phyloP scores from a whole-genome alignment of 2,797 vertebrate species.

The Leuciscus waleckii region DNA sequence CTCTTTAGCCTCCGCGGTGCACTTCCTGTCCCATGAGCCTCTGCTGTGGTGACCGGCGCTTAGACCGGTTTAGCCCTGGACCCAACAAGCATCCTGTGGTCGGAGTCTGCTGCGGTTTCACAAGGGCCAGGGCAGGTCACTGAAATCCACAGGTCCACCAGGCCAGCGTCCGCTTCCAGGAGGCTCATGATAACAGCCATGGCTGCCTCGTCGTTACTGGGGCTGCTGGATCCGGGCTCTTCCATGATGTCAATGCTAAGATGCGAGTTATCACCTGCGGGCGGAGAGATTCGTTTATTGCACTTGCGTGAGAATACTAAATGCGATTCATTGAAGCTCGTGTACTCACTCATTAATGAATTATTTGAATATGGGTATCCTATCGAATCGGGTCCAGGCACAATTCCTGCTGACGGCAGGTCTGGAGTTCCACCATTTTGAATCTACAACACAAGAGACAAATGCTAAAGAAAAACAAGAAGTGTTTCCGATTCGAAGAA shows the following conservation, averaged over 20 bases:
- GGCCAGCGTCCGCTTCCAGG: conserved; percentile 95
- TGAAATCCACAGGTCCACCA: conserved; percentile 97
- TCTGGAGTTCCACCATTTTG: conserved; percentile 94
- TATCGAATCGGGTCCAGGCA: conserved; percentile 89
- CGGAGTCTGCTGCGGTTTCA: conserved; percentile 71
- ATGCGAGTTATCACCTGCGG: conserved; percentile 91
- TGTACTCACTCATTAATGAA: conserved; percentile 91
- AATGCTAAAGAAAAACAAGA: not conserved
- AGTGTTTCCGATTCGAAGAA: not conserved
- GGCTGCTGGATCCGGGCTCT: conserved; percentile 96
- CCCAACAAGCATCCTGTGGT: not conserved
- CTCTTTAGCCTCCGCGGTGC: conserved; percentile 30
- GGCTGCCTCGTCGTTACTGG: conserved; percentile 96
- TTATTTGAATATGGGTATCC: conserved; percentile 95
- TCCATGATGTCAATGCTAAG: conserved; percentile 96
- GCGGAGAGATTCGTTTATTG: not conserved
- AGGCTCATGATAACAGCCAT: conserved; percentile 99
- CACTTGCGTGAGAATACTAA: not conserved
- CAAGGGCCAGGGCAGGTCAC: conserved; percentile 98
- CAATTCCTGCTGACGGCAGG: conserved; percentile 84
- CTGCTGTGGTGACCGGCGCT: not conserved
- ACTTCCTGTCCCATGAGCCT: conserved; percentile 36
- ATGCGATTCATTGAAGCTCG: not conserved
- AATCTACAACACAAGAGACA: conserved; percentile 76
- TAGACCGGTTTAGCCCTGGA: not conserved